Conservation (phyloP, 1,140 invertebrate genomes). For the Sminthurinus signatus region DNA sequence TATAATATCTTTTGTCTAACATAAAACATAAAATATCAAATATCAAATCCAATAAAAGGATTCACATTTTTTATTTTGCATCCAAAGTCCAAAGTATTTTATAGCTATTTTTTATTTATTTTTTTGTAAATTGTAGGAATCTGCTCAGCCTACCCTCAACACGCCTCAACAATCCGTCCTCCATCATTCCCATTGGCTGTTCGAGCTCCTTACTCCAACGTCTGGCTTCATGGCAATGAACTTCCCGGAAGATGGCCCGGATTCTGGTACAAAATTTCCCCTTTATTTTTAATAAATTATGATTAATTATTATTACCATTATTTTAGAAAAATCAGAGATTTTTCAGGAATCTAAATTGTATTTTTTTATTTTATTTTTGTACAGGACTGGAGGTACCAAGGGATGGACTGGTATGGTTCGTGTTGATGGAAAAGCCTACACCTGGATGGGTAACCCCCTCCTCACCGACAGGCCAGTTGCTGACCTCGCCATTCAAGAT, state of each 20-base stretch:
- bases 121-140: background rate
- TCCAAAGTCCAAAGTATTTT: background rate
- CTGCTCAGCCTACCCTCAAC: slow-evolving; percentile 1
- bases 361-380: slow-evolving; percentile 7
- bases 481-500: slow-evolving; percentile 14
- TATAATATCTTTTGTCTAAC: too few species aligned
- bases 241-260: slow-evolving; percentile 31
- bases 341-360: background rate
- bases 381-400: slow-evolving; percentile 15
- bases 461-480: background rate
- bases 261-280: slow-evolving; percentile 19
- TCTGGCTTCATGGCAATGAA: slow-evolving; percentile 24
- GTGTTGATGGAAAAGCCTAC: slow-evolving; percentile 24
- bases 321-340: background rate
- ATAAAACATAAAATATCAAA: too few species aligned
- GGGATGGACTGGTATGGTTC: slow-evolving; percentile 29
- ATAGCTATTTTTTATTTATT: too few species aligned
- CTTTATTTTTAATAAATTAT: background rate
- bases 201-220: slow-evolving; percentile 14
- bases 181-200: slow-evolving; percentile 30
- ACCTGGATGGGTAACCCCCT: slow-evolving; percentile 22
- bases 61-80: too few species aligned
- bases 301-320: background rate
- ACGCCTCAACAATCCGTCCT: slow-evolving; percentile 24
- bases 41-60: too few species aligned